Evolutionary conservation across 2,888 invertebrate species (phyloP).

Genomic region (Chymomyza amoena): DNA sequence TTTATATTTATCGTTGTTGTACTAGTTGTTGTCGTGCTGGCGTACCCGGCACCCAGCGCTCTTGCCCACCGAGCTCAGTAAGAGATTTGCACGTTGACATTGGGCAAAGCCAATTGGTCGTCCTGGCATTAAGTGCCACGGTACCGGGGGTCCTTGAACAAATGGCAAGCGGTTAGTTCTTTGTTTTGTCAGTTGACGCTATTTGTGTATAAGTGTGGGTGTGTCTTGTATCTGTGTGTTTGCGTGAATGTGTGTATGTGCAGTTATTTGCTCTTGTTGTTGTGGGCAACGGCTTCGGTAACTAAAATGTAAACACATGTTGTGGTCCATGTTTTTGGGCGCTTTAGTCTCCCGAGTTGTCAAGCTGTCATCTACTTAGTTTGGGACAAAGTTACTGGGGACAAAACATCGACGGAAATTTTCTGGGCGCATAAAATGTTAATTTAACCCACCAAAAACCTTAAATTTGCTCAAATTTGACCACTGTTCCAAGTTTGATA

Average conservation of each 20-base stretch:
- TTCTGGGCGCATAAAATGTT: slow-evolving; percentile 4
- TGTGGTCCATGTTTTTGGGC: slow-evolving; percentile 39
- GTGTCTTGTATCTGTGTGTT: slow-evolving; percentile 1
- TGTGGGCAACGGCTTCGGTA: slow-evolving; percentile 47
- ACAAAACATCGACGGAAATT: slow-evolving; percentile 14
- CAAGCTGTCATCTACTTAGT: slow-evolving; percentile 4
- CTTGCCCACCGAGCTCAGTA: slow-evolving; percentile 13
- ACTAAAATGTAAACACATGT: slow-evolving; percentile 66
- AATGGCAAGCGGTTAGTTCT: slow-evolving; percentile 49
- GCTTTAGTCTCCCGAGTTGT: slow-evolving; percentile 12
- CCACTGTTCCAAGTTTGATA: neutral
- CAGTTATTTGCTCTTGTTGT: slow-evolving; percentile 43
- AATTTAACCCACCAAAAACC: neutral
- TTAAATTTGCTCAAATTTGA: neutral
- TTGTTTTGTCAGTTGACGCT: neutral
- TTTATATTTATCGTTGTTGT: slow-evolving; percentile 67
- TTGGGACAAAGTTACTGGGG: neutral
- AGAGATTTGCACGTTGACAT: slow-evolving; percentile 67
- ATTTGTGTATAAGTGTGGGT: neutral
- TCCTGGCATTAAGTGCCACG: slow-evolving; percentile 36
- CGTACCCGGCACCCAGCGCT: slow-evolving; percentile 21
- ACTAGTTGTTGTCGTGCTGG: slow-evolving; percentile 37
- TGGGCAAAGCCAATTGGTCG: slow-evolving; percentile 68
- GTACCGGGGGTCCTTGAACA: slow-evolving; percentile 59
- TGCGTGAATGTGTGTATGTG: slow-evolving; percentile 4